phyloP scores from a whole-genome alignment of 2,797 vertebrate genomes.

The Pangasius djambal region DNA sequence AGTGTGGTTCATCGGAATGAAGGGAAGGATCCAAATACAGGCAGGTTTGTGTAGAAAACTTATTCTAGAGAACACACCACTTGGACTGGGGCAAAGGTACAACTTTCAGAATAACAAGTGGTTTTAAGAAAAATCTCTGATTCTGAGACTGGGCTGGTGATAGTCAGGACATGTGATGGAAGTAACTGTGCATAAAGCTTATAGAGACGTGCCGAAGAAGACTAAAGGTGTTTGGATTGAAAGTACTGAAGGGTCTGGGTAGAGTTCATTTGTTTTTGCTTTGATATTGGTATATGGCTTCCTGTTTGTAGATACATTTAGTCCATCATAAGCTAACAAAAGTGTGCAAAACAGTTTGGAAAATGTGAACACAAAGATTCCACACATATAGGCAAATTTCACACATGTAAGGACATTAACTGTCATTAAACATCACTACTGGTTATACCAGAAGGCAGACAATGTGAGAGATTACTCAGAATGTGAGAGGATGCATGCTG shows the following conservation, averaged over 20 bases:
- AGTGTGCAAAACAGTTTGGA: background rate
- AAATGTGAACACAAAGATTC: background rate
- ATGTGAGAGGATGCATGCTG: background rate
- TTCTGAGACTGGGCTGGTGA: background rate
- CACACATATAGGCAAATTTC: background rate
- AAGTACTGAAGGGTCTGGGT: background rate
- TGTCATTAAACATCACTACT: background rate
- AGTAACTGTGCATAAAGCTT: background rate
- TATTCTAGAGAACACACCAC: background rate
- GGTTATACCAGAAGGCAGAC: background rate
- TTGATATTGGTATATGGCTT: background rate
- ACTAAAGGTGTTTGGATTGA: background rate
- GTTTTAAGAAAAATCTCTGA: background rate
- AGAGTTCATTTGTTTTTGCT: background rate
- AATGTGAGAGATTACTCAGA: background rate
- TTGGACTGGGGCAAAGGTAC: background rate
- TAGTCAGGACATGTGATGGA: background rate
- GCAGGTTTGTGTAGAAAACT: background rate
- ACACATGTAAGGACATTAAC: background rate
- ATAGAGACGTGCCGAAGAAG: background rate
- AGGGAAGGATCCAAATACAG: background rate
- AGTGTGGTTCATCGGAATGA: background rate
- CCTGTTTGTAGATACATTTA: background rate
- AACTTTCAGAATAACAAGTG: background rate
- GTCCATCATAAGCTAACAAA: background rate